These are phyloP conservation scores for Agrochola circellaris DNA, from an alignment of 2,888 invertebrate genomes.

Conservation along the genomic window DNA sequence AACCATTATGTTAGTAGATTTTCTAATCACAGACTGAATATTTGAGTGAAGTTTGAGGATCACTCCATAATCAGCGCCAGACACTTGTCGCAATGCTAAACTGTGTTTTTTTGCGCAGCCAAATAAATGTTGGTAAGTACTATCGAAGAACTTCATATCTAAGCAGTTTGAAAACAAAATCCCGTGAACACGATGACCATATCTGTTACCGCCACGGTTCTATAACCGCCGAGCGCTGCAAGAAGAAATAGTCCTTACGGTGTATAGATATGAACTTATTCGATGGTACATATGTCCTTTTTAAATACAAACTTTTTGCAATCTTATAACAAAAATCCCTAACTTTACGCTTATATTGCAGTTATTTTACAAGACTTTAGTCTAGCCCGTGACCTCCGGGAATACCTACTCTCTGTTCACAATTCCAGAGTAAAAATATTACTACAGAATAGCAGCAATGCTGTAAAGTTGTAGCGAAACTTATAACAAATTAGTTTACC, in stretches of 20 bases:
- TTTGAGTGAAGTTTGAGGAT: neutral
- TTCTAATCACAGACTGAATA: no score
- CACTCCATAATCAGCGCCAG: neutral
- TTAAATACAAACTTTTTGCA: neutral
- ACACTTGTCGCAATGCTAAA: neutral
- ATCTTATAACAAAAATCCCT: neutral
- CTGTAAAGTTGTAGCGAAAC: neutral
- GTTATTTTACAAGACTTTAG: slow-evolving; percentile 4
- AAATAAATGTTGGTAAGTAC: neutral
- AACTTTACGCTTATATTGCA: slow-evolving; percentile 2
- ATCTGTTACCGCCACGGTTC: no score
- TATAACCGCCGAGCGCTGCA: no score
- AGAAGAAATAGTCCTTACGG: no score
- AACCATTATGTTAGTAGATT: neutral
- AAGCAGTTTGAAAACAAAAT: no score
- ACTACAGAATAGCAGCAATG: neutral
- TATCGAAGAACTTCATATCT: no score
- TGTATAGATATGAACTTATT: no score
- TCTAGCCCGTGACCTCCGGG: slow-evolving; percentile 9
- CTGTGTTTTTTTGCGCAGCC: neutral
- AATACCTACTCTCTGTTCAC: slow-evolving; percentile 17
- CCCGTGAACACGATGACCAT: no score
- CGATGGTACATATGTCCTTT: neutral
- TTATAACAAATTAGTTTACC: slow-evolving; percentile 46
- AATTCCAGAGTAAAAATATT: slow-evolving; percentile 28